Conservation (phyloP, 2,888 invertebrate species). For the Drosophila imparisetae region DNA sequence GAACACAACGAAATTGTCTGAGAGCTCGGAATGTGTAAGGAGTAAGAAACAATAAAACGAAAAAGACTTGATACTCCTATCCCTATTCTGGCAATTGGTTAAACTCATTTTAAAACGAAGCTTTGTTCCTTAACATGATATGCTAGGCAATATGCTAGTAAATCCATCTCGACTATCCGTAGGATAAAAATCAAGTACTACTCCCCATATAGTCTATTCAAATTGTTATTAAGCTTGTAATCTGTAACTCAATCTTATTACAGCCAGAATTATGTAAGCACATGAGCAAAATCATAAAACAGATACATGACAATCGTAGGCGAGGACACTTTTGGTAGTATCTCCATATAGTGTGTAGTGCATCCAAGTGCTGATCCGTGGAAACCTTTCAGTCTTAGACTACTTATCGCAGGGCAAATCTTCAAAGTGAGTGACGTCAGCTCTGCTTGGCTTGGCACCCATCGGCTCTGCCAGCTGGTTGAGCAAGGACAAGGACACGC, state of each 20-base stretch:
- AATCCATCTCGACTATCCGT: background rate
- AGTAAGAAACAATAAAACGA: no score
- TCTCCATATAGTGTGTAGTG: slow-evolving; percentile 3
- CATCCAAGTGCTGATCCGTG: slow-evolving; percentile 23
- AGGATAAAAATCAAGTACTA: background rate
- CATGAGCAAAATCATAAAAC: background rate
- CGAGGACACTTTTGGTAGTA: slow-evolving; percentile 1
- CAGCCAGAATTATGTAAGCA: background rate
- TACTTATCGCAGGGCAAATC: slow-evolving; percentile 48
- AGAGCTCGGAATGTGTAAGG: background rate
- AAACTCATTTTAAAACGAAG: background rate
- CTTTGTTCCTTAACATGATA: background rate
- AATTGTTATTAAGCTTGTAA: background rate
- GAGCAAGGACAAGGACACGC: slow-evolving; percentile 72
- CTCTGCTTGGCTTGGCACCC: slow-evolving; percentile 34
- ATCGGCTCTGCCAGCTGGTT: slow-evolving; percentile 53
- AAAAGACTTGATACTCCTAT: background rate
- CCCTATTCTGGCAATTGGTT: background rate
- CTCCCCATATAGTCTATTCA: no score
- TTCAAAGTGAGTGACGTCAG: slow-evolving; percentile 58
- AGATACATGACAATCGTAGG: background rate
- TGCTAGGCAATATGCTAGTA: background rate
- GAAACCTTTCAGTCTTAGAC: slow-evolving; percentile 29
- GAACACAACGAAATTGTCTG: background rate
- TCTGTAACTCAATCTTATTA: background rate